Evolutionary conservation across 2,113 vertebrate species (phyloP).

Genomic region (Jacana jacana): DNA sequence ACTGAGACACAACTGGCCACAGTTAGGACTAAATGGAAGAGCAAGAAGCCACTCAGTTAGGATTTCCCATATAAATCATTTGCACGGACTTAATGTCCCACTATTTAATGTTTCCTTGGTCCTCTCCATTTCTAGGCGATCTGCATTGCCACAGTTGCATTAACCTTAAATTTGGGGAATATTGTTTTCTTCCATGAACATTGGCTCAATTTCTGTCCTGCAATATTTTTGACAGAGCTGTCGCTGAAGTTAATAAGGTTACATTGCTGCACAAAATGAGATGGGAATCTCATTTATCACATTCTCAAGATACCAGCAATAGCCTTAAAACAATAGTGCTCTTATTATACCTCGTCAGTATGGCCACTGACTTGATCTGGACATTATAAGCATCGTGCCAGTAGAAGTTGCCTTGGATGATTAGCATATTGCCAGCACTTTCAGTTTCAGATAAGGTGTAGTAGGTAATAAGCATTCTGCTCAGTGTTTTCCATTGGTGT

Average conservation of each 20-base stretch:
- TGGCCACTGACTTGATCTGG: not conserved
- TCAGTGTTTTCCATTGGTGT: not conserved
- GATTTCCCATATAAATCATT: not conserved
- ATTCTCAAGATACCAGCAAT: not conserved
- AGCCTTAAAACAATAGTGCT: not conserved
- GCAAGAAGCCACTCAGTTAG: not conserved
- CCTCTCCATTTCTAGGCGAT: not conserved
- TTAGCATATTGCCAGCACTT: not conserved
- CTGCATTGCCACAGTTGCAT: not conserved
- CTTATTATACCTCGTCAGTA: not conserved
- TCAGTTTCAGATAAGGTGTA: not conserved
- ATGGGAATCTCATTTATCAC: not conserved
- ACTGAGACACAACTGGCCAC: not conserved
- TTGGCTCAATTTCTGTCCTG: not conserved
- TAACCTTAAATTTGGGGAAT: not conserved
- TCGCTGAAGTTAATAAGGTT: not conserved
- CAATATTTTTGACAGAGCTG: not conserved
- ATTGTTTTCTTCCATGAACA: not conserved
- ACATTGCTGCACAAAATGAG: not conserved
- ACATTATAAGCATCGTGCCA: not conserved
- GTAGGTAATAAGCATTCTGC: not conserved
- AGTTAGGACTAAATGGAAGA: not conserved
- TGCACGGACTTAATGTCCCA: not conserved
- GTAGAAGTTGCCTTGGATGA: not conserved
- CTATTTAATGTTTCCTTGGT: not conserved